Conservation (phyloP, 2,797 vertebrate species). For the Thunnus albacares region DNA sequence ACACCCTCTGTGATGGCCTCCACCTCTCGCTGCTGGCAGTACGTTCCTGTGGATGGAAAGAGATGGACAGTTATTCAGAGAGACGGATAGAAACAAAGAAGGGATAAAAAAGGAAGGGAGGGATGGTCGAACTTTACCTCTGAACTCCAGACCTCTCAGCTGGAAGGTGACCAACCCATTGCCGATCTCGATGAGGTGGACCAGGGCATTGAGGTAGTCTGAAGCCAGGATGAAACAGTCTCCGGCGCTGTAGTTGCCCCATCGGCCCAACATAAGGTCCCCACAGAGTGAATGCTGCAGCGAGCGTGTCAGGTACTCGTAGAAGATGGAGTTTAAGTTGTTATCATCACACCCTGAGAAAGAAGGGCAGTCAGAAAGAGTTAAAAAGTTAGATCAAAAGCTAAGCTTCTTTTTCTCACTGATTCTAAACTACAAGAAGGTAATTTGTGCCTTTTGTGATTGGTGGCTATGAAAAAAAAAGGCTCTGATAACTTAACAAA, state of each 20-base stretch:
- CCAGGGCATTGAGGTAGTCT: constrained; percentile 98
- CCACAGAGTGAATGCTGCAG: constrained; percentile 95
- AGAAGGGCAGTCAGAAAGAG: not conserved
- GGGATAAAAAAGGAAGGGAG: constrained; percentile 27
- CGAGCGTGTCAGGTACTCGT: constrained; percentile 95
- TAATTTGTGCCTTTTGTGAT: not conserved
- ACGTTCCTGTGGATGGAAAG: constrained; percentile 88
- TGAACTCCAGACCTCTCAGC: constrained; percentile 96
- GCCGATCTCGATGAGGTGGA: constrained; percentile 97
- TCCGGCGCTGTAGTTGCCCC: constrained; percentile 97
- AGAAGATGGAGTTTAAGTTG: constrained; percentile 98
- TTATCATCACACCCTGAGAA: constrained; percentile 93
- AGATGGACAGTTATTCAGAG: not conserved
- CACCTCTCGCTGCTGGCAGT: constrained; percentile 97
- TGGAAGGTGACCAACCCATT: constrained; percentile 98
- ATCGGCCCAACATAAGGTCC: constrained; percentile 94
- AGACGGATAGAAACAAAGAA: not conserved
- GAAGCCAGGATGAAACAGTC: constrained; percentile 99
- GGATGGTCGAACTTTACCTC: constrained; percentile 91
- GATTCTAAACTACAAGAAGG: not conserved
- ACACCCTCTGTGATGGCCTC: constrained; percentile 97
- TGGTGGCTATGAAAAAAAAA: not conserved
- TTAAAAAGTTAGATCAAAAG: not conserved
- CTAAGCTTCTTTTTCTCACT: not conserved
- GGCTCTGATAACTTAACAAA: not conserved